Base-by-base conservation (phyloP, 2,797 vertebrate genomes). In the Antrozous pallidus region DNA sequence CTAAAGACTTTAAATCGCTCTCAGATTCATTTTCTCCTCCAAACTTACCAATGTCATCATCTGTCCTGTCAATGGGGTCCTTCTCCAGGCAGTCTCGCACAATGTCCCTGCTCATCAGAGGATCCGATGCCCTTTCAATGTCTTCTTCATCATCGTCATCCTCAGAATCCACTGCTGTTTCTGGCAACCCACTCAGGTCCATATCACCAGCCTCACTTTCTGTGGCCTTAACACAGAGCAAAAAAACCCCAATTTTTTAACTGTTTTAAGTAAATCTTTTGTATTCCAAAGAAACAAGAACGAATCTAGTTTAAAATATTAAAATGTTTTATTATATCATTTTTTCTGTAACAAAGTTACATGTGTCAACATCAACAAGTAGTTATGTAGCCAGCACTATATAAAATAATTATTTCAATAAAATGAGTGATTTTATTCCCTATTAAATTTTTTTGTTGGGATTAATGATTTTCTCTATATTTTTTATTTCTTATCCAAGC, bases 111-210 rank as follows among this genome's bases (percentile, higher is more conserved):
- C 99, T 99, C 99, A 99, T 99, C 92, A 99, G 98, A 85, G 99
- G 99, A 96, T 99, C 99, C 0, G 99, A 99, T 6, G 99, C 99
- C 86, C 99, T 98, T 97, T 99, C 99, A 91, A 99, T 99, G 95
- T 99, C 99, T 98, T 99, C 99, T 97, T 99, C 99, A 38, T 99
- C 99, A 0, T 99, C 99, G 1, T 99, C 99, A 81, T 99, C 99
- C 96, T 99, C 99, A 0, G 99, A 99, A 98, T 99, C 99, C 33
- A 99, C 99, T 33, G 99, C 99, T 18, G 99, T 99, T 98, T 99
- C 99, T 9, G 99, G 99, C 97, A 99, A 98, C 95, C 99, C 99
- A 95, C 99, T 99, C 96, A 99, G 98, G 98, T 99, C 99, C 99
- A 99, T 99, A 98, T 99, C 99, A 87, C 99, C 99, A 54, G 99